Base-by-base conservation (phyloP, 2,888 invertebrate species). In the Bombyx huttoni region DNA sequence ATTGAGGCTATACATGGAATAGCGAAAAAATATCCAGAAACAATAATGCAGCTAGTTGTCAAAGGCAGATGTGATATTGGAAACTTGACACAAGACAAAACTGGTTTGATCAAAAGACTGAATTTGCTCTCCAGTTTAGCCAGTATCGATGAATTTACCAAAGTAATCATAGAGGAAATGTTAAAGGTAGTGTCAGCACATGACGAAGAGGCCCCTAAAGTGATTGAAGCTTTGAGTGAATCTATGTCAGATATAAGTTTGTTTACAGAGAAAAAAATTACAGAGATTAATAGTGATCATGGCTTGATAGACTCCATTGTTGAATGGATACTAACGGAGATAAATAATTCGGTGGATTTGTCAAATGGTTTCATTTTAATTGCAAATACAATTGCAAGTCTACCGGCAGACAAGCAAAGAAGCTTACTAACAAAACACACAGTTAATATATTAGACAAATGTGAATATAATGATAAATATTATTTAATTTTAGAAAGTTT, bases 1-100 rank as follows among this genome's bases (percentile, higher is more conserved):
- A 78, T 91, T 1, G 71, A 79, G 60, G 86, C 90, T 24, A 75
- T 92, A n/a, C 84, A 89, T 57, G 74, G 77, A 40, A 88, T 91
- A 52, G 89, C 90, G 0, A 73, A 73, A 54, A 78, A 81, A 53
- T 90, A 90, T 73, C 89, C 90, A 0, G 78, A 84, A 58, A 65
- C 70, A 78, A 91, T 89, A 61, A 92, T 74, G 89, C 78, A 63
- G 58, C 66, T 80, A 45, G 78, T 90, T 6, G 78, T 92, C 1
- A 79, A 80, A 69, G 81, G 86, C 1, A 85, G 85, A 56, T 84
- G 85, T 62, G 77, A 80, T 54, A 63, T 87, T 40, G 73, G 77
- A 0, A 73, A 79, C 56, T 55, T 83, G 14, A 68, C 65, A 0
- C 58, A 69, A 56, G 79, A 87, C 46, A 77, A 77, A 63, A 51